Conservation (phyloP, 2,888 invertebrate genomes). For the Perdita meconis region DNA sequence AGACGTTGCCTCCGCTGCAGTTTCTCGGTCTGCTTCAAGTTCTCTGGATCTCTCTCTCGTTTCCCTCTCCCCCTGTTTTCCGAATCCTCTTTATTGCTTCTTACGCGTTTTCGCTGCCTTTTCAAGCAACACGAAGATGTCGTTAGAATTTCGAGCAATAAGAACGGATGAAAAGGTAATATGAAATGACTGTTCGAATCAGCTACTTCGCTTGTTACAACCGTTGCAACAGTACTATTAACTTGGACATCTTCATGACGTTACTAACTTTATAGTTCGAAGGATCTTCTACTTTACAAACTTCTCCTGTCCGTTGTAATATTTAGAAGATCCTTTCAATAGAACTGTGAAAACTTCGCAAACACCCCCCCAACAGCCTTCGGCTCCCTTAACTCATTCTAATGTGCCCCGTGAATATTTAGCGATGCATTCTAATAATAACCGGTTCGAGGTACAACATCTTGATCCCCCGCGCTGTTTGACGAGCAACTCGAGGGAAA, state of each 20-base stretch:
- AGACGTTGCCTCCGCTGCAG: constrained; percentile 49
- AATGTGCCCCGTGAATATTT: constrained; percentile 8
- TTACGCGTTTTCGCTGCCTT: constrained; percentile 11
- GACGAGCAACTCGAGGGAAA: constrained; percentile 19
- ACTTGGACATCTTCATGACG: no score
- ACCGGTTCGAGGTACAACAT: constrained; percentile 17
- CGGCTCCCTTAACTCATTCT: background rate
- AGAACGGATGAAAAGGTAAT: background rate
- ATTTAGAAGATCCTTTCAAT: no score
- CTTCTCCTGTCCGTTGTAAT: no score
- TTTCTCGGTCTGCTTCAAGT: constrained; percentile 61
- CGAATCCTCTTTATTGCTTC: constrained; percentile 14
- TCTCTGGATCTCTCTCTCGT: constrained; percentile 1
- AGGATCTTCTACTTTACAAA: no score
- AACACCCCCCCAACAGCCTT: background rate
- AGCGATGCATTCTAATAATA: constrained; percentile 22
- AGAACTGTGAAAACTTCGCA: background rate
- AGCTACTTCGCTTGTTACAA: no score
- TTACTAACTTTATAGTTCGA: no score
- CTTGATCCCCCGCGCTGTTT: constrained; percentile 17
- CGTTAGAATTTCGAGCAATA: constrained; percentile 12
- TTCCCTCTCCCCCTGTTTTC: constrained; percentile 10
- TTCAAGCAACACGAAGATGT: constrained; percentile 7
- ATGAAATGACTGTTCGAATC: no score
- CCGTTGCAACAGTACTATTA: no score